phyloP scores from a whole-genome alignment of 2,888 invertebrate genomes.

The Achlya flavicornis region DNA sequence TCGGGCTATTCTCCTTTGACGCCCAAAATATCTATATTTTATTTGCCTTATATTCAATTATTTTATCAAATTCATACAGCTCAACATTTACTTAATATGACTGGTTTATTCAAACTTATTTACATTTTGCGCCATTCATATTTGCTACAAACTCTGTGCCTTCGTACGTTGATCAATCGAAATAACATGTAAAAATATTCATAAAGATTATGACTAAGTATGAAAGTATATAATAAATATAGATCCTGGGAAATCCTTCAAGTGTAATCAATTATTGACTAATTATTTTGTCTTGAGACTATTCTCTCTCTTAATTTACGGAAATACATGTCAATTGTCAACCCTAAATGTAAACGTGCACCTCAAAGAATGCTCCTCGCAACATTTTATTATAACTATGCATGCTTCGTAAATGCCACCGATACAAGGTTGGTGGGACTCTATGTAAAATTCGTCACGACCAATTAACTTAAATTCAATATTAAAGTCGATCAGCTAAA shows the following conservation, averaged over 20 bases:
- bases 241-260: too few species aligned
- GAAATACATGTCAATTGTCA: not conserved
- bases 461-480: not conserved
- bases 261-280: too few species aligned
- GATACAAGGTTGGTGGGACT: slow-evolving; percentile 25
- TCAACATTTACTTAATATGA: not conserved
- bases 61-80: slow-evolving; percentile 10
- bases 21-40: not conserved
- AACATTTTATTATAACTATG: slow-evolving; percentile 36
- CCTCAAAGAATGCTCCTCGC: slow-evolving; percentile 20
- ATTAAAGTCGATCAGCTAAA: not conserved
- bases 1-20: slow-evolving; percentile 1
- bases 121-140: not conserved
- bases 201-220: too few species aligned
- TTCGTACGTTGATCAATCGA: too few species aligned
- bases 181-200: too few species aligned
- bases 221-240: too few species aligned
- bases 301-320: not conserved
- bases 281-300: too few species aligned
- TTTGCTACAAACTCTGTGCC: too few species aligned
- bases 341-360: slow-evolving; percentile 12
- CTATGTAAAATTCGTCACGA: not conserved
- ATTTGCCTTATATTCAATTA: not conserved
- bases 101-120: not conserved
- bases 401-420: slow-evolving; percentile 36